A percentile compares a stretch with the other conserved stretches of the same genome.
Evolutionary conservation across 2,888 invertebrate species (phyloP).

Genomic region (Dione vanillae): DNA sequence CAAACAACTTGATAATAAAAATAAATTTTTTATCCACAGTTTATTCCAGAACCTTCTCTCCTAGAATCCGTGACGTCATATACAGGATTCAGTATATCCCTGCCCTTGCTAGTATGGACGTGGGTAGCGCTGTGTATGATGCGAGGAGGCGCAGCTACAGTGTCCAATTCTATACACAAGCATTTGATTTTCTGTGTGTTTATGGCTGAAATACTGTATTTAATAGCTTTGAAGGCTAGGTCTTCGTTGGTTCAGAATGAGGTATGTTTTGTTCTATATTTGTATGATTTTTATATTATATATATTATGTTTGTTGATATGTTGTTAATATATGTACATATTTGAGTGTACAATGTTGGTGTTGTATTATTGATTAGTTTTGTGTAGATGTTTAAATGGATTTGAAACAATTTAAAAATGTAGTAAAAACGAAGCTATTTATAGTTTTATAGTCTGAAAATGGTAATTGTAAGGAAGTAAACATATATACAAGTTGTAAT

Average conservation of each 20-base stretch:
- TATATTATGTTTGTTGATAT: too few relatives aligned
- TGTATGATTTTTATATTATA: too few relatives aligned
- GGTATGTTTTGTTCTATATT: constrained; percentile 79
- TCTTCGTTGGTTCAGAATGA: constrained; percentile 92
- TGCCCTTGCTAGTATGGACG: constrained; percentile 91
- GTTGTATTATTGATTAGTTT: too few relatives aligned
- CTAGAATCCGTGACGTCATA: constrained; percentile 95
- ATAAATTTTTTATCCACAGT: constrained; percentile 68
- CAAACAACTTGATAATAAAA: not conserved
- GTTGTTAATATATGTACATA: too few relatives aligned
- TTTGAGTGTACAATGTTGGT: too few relatives aligned
- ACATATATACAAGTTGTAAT: too few relatives aligned
- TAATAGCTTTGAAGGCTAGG: constrained; percentile 93
- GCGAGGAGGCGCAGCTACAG: constrained; percentile 92
- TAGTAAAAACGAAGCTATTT: too few relatives aligned
- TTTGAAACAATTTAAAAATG: too few relatives aligned
- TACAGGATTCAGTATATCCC: constrained; percentile 93
- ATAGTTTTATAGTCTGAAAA: too few relatives aligned
- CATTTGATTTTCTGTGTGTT: constrained; percentile 96
- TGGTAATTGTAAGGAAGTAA: too few relatives aligned
- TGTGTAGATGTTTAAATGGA: too few relatives aligned
- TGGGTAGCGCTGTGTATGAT: constrained; percentile 92
- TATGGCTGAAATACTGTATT: constrained; percentile 92
- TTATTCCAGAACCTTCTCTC: constrained; percentile 93
- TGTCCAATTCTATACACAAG: constrained; percentile 96